Evolutionary conservation across 1,140 invertebrate genomes (phyloP).

Genomic region (Halyomorpha halys): DNA sequence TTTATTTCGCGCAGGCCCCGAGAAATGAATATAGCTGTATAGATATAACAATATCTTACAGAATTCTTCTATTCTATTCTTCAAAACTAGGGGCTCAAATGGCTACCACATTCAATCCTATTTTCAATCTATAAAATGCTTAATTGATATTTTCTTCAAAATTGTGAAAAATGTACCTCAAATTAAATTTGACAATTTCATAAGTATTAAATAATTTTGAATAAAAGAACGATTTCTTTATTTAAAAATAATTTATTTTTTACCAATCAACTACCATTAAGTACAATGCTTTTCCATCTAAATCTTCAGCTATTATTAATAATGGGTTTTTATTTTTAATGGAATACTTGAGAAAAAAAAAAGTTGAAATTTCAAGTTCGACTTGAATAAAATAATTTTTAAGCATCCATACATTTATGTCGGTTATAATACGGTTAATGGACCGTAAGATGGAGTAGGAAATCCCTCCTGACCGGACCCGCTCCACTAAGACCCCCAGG

Average conservation of each 20-base stretch:
- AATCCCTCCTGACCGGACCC: too few relatives aligned
- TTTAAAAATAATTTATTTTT: not conserved
- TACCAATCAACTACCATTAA: slow-evolving; percentile 58
- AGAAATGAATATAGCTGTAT: too few relatives aligned
- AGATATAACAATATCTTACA: slow-evolving; percentile 62
- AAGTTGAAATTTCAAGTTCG: too few relatives aligned
- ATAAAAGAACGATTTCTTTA: not conserved
- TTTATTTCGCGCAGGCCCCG: too few relatives aligned
- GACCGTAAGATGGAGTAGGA: too few relatives aligned
- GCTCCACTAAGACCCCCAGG: too few relatives aligned
- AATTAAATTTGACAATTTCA: not conserved
- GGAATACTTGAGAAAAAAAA: too few relatives aligned
- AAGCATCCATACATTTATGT: too few relatives aligned
- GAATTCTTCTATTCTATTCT: slow-evolving; percentile 59
- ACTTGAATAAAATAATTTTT: too few relatives aligned
- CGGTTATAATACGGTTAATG: too few relatives aligned
- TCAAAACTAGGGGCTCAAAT: slow-evolving; percentile 70
- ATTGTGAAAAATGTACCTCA: not conserved
- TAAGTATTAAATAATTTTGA: too few relatives aligned
- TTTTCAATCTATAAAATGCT: slow-evolving; percentile 45
- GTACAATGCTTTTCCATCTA: slow-evolving; percentile 61
- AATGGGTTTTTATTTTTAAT: slow-evolving; percentile 49
- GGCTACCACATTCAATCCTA: slow-evolving; percentile 43
- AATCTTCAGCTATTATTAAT: slow-evolving; percentile 61
- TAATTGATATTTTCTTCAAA: too few relatives aligned